Percentiles rank a stretch among this genome's conserved stretches.
Conservation (phyloP, 2,113 vertebrate genomes). For the Glareola pratincola region DNA sequence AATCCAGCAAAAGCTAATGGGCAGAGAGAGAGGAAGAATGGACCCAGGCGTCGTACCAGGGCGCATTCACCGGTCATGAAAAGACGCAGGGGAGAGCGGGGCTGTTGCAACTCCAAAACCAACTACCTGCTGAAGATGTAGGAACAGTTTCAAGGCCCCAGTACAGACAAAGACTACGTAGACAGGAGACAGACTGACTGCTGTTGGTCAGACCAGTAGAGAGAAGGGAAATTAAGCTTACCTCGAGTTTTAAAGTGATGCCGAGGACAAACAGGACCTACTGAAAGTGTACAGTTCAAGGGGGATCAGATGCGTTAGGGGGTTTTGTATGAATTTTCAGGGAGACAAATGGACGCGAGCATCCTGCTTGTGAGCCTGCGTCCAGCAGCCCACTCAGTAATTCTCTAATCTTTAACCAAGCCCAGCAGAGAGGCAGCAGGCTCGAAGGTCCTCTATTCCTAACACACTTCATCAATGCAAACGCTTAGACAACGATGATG, state of each 20-base stretch:
- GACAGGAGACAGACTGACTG: background rate
- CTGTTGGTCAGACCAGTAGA: background rate
- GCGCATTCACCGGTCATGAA: background rate
- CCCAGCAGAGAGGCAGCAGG: background rate
- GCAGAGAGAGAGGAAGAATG: background rate
- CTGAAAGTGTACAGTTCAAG: background rate
- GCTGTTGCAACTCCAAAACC: background rate
- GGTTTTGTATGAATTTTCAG: background rate
- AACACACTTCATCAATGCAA: background rate
- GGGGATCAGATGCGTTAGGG: background rate
- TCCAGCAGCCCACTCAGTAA: background rate
- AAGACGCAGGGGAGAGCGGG: background rate
- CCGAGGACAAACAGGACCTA: background rate
- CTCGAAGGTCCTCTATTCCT: background rate
- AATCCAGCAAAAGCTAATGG: background rate
- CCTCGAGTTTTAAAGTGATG: background rate
- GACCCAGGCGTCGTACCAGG: accelerated
- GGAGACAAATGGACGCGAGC: background rate
- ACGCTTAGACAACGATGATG: background rate
- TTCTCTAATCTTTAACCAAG: background rate
- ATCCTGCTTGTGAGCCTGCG: background rate
- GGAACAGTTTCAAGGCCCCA: background rate
- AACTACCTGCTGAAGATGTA: background rate
- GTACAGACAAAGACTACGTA: background rate
- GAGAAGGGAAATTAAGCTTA: background rate